These are phyloP conservation scores for Oscheius sp. DNA, from an alignment of 2,888 invertebrate genomes.

Conservation along the genomic window DNA sequence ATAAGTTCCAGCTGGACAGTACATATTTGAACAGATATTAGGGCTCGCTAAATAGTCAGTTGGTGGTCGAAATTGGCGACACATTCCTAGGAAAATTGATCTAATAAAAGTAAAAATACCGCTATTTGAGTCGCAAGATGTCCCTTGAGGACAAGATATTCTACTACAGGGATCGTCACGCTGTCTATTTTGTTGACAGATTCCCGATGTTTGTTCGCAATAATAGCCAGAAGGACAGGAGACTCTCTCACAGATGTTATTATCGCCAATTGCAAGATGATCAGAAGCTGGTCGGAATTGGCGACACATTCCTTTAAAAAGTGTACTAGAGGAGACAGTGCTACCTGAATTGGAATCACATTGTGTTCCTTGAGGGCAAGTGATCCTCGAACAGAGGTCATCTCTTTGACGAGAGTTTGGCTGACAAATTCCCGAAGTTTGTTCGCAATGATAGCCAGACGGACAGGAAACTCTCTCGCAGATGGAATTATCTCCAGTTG, in stretches of 20 bases:
- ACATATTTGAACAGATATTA: constrained; percentile 19
- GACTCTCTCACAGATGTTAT: not conserved
- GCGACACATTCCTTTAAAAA: constrained; percentile 18
- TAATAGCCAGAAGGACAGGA: not conserved
- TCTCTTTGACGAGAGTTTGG: not conserved
- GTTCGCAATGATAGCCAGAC: constrained; percentile 2
- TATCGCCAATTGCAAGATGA: not conserved
- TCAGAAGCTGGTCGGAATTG: constrained; percentile 25
- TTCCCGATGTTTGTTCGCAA: not conserved
- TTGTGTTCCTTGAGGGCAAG: constrained; percentile 24
- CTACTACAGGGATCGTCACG: not conserved
- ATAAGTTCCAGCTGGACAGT: constrained; percentile 13
- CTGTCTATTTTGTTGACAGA: not conserved
- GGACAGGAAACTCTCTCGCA: constrained; percentile 12
- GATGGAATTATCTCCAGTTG: not conserved
- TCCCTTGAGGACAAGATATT: constrained; percentile 1
- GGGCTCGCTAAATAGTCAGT: not conserved
- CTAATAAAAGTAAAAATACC: too few relatives aligned
- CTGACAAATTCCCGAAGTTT: not conserved
- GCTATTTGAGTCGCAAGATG: not conserved
- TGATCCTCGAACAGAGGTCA: not conserved
- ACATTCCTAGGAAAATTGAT: too few relatives aligned
- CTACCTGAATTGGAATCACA: constrained; percentile 26
- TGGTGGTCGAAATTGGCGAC: constrained; percentile 1
- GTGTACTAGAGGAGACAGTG: too few relatives aligned